These are phyloP conservation scores for Canis aureus DNA, from an alignment of 2,113 vertebrate genomes.

Conservation along the genomic window DNA sequence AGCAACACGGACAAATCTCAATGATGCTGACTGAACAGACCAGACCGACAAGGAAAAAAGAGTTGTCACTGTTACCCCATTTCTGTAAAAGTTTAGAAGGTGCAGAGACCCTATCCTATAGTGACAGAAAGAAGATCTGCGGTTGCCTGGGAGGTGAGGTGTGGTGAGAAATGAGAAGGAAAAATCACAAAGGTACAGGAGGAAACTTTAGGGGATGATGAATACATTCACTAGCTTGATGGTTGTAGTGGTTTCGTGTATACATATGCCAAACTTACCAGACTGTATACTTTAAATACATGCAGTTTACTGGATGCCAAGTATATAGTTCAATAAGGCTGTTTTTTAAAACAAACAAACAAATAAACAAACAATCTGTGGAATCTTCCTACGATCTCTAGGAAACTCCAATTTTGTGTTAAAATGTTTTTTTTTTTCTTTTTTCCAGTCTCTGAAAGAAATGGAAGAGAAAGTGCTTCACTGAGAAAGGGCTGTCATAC, in stretches of 20 bases:
- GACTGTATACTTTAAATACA: conserved; percentile 10
- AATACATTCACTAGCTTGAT: background rate
- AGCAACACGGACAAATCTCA: background rate
- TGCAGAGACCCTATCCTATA: background rate
- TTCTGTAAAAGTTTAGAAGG: background rate
- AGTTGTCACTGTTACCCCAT: background rate
- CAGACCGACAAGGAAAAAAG: background rate
- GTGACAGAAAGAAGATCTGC: background rate
- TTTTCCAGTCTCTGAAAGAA: background rate
- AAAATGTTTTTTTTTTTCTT: conserved; percentile 36
- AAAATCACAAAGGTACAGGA: background rate
- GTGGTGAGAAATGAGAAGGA: background rate
- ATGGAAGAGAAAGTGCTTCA: background rate
- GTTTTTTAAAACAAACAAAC: background rate
- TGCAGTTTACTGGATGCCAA: background rate
- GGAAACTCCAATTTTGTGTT: conserved; percentile 45
- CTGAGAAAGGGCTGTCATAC: background rate
- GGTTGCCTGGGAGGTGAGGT: background rate
- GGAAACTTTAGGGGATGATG: background rate
- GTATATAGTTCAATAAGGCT: background rate
- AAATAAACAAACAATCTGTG: background rate
- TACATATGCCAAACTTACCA: background rate
- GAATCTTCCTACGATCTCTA: background rate
- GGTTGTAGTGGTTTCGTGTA: background rate
- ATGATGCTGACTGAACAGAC: background rate